Conservation (phyloP, 1,140 invertebrate genomes). For the Meloidogyne exigua region DNA sequence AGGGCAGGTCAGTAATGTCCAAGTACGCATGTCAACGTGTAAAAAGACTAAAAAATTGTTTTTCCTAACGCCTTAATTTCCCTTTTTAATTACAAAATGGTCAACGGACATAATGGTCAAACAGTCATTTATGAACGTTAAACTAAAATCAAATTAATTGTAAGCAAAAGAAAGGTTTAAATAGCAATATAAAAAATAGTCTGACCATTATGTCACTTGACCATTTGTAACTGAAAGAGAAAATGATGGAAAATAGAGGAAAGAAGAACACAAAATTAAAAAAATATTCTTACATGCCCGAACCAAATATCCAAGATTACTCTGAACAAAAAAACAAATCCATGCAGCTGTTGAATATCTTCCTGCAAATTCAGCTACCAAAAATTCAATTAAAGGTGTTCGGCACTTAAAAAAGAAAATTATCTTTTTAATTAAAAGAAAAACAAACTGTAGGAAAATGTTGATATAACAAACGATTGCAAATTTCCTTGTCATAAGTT, state of each 20-base stretch:
- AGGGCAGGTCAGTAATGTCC: slow-evolving; percentile 7
- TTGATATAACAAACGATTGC: slow-evolving; percentile 24
- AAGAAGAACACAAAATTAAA: not conserved
- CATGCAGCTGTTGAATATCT: slow-evolving; percentile 29
- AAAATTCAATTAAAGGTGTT: slow-evolving; percentile 22
- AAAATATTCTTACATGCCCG: slow-evolving; percentile 19
- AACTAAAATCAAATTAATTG: too few relatives aligned
- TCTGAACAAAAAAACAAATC: slow-evolving; percentile 36
- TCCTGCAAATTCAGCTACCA: slow-evolving; percentile 31
- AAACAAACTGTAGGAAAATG: slow-evolving; percentile 29
- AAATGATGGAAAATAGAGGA: too few relatives aligned
- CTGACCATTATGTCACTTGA: too few relatives aligned
- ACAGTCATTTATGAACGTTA: too few relatives aligned
- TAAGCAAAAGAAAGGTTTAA: too few relatives aligned
- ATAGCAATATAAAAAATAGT: too few relatives aligned
- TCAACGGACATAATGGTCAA: too few relatives aligned
- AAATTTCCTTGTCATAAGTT: slow-evolving; percentile 26
- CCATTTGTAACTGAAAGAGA: too few relatives aligned
- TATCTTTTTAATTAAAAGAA: not conserved
- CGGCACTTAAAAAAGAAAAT: slow-evolving; percentile 23
- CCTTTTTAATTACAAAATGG: too few relatives aligned
- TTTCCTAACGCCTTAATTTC: too few relatives aligned
- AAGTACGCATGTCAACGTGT: slow-evolving; percentile 12
- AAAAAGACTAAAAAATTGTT: slow-evolving; percentile 23
- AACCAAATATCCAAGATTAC: slow-evolving; percentile 19